Base-by-base conservation (phyloP, 2,888 invertebrate species). In the Alviniconcha strummeri region DNA sequence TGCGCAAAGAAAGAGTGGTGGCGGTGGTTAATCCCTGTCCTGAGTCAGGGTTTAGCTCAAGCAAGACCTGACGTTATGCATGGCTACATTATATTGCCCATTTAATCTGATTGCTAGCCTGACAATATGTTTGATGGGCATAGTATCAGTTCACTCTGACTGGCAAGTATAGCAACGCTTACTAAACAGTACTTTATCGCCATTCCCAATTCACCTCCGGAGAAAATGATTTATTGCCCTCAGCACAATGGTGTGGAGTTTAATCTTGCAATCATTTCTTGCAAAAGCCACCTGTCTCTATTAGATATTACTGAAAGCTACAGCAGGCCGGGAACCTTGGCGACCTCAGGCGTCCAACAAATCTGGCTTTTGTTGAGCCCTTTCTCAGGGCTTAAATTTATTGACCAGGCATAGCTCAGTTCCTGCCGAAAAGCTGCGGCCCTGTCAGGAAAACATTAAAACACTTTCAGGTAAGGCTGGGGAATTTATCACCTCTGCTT, bases 401-500 rank as follows among this genome's bases (percentile, higher is more conserved):
- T 69, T 13, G 69, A 69, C 69, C 69, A 69, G 69, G n/a, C 36
- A 74, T 13, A 36, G 72, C 13, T 13, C 5, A 74, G 52, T 36
- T 36, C 72, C 9, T 74, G 72, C 11, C 9, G 52, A 52, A 52
- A 74, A 52, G 11, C 36, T 8, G 52, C 5, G 36, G 11, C 36
- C n/a, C 5, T 36, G 77, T 5, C 77, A 77, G 36, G 15, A 64
- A 64, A n/a, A n/a, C 78, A 60, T 64, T 78, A 78, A 77, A 77
- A 64, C 78, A n/a, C 8, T 52, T 52, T 36, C 55, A 13, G 60
- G 13, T 60, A 60, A 11, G 55, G 15, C 55, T 52, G 19, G 17
- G 36, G 78, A 60, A 78, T 78, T 64, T 52, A 64, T 78, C 78
- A 78, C 19, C 78, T 64, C 64, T 64, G 64, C 17, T 36, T 17